Evolutionary conservation across 1,140 invertebrate genomes (phyloP).

Genomic region (Diploscapter pachys): DNA sequence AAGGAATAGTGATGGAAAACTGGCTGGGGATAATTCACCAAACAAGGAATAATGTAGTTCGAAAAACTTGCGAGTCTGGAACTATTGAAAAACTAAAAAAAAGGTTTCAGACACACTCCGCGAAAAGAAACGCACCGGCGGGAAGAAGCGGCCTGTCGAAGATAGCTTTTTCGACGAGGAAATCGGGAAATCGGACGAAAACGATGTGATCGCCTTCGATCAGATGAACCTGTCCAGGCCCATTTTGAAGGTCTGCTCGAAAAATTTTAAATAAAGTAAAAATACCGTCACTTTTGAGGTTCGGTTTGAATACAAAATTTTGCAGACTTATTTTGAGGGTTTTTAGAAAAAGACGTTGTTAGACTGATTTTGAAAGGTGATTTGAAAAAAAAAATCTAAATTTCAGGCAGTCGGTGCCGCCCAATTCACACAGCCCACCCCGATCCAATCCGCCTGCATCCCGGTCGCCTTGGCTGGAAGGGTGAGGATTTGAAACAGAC

Average conservation of each 20-base stretch:
- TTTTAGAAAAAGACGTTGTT: background rate
- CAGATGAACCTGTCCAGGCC: slow-evolving; percentile 55
- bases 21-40: no score
- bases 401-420: slow-evolving; percentile 75
- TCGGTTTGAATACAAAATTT: slow-evolving; percentile 1
- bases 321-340: background rate
- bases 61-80: no score
- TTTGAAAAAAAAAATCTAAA: background rate
- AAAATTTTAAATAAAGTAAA: background rate
- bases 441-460: slow-evolving; percentile 88
- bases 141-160: slow-evolving; percentile 9
- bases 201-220: slow-evolving; percentile 39
- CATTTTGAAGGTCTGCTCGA: slow-evolving; percentile 49
- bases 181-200: slow-evolving; percentile 13
- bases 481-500: background rate
- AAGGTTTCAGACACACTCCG: slow-evolving; percentile 42
- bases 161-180: slow-evolving; percentile 47
- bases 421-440: slow-evolving; percentile 88
- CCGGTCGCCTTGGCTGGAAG: slow-evolving; percentile 81
- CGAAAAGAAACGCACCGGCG: slow-evolving; percentile 43
- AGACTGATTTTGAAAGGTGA: background rate
- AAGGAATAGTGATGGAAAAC: no score
- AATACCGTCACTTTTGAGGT: background rate
- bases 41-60: no score
- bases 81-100: background rate